Percentiles rank a stretch among this genome's conserved stretches.
Conservation (phyloP, 2,888 invertebrate genomes). For the Troglohyphantes excavatus region DNA sequence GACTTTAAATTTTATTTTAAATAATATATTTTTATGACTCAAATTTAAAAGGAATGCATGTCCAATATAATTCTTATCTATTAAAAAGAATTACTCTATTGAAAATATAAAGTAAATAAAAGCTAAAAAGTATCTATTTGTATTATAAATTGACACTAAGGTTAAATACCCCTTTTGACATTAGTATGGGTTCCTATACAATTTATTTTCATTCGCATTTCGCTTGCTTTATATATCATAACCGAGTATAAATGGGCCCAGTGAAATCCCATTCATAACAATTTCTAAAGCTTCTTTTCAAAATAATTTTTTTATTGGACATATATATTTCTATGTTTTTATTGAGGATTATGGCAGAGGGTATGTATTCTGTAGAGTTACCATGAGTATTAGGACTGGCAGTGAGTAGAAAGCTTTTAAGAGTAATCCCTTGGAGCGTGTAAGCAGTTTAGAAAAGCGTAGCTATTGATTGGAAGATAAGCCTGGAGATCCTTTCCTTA, state of each 20-base stretch:
- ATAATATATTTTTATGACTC: no score
- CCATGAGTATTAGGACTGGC: neutral
- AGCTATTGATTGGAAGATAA: neutral
- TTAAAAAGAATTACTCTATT: no score
- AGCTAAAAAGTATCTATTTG: no score
- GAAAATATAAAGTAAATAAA: no score
- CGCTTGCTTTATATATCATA: neutral
- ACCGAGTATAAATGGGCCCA: neutral
- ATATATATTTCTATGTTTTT: neutral
- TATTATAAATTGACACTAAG: neutral
- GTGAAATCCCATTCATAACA: neutral
- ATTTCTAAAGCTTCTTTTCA: neutral
- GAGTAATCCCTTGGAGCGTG: neutral
- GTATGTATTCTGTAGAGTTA: neutral
- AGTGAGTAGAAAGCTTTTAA: constrained; percentile 5
- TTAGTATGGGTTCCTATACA: neutral
- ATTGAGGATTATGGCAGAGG: neutral
- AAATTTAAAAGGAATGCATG: no score
- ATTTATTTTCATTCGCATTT: neutral
- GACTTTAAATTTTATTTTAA: no score
- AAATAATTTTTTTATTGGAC: neutral
- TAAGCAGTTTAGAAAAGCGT: constrained; percentile 1
- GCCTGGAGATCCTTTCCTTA: neutral
- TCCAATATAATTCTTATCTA: no score
- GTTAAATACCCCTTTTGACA: neutral